Evolutionary conservation across 2,888 invertebrate species (phyloP).

Genomic region (Netelia melanura): DNA sequence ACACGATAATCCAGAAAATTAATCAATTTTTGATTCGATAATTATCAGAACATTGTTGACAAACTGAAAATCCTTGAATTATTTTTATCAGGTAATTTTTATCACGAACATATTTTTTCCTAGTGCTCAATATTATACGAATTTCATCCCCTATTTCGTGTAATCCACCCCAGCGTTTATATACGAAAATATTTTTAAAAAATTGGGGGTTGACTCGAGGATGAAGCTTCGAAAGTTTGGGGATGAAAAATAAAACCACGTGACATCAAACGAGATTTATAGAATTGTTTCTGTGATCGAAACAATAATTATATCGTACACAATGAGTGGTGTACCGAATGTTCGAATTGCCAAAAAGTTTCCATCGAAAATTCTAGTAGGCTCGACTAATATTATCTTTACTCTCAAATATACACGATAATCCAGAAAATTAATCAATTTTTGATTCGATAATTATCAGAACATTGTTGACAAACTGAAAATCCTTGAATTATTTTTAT

Average conservation of each 20-base stretch:
- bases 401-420: too few relatives aligned
- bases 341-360: too few relatives aligned
- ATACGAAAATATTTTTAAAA: not conserved
- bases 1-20: not conserved
- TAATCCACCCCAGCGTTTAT: too few relatives aligned
- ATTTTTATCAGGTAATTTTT: too few relatives aligned
- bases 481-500: too few relatives aligned
- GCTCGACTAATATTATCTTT: too few relatives aligned
- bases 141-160: not conserved
- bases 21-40: not conserved
- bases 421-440: not conserved
- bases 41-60: too few relatives aligned
- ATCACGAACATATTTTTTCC: not conserved
- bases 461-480: not conserved
- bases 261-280: conserved; percentile 33
- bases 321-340: too few relatives aligned
- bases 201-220: not conserved
- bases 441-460: not conserved
- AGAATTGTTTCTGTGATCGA: not conserved
- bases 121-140: not conserved
- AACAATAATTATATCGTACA: not conserved
- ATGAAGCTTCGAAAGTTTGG: conserved; percentile 45
- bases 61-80: not conserved
- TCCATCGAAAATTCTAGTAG: too few relatives aligned
- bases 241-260: conserved; percentile 36